Base-by-base conservation (phyloP, 2,888 invertebrate species). In the Kryphioiulus occultus region DNA sequence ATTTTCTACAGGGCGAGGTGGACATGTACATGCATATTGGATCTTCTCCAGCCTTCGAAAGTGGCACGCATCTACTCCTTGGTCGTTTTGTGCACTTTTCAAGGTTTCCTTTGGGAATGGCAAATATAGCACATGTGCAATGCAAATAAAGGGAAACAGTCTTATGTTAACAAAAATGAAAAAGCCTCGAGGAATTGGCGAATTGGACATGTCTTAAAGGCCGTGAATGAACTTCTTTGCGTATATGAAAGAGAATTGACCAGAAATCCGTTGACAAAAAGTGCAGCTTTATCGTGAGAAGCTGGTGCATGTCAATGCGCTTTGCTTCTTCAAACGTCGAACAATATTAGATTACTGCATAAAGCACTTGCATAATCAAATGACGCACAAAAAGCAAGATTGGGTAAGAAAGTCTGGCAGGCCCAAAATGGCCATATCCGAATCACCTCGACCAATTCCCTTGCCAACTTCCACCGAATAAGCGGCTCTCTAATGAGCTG, bases 351-450 rank as follows among this genome's bases (percentile, higher is more conserved):
- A 78, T 78, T 78, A 78, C 78, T 78, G 30, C 78, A 78, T 78
- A 30, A 78, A 78, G 78, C 78, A 78, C 78, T 78, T 78, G 78
- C 78, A 78, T 78, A 78, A 78, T 78, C 78, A 78, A 78, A 78
- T 78, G 78, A 78, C 26, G 15, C 30, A 30, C 30, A 78, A 78
- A 78, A 78, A 30, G 30, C 30, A 78, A 78, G 78, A 78, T 78
- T 78, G 78, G 78, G 78, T 78, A 78, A 78, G 78, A 68, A n/a
- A 68, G 78, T 78, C 3, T 30, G 30, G 78, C 78, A 30, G 30
- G 30, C 78, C 78, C 78, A 78, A 78, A 78, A 78, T 78, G 30
- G 30, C 26, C 30, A 30, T 78, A 78, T 78, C 78, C 78, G 78
- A 78, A 78, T 78, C 78, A 78, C 12, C 78, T 26, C 17, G 30